Conservation (phyloP, 2,888 invertebrate genomes). For the Caenorhabditis uteleia region DNA sequence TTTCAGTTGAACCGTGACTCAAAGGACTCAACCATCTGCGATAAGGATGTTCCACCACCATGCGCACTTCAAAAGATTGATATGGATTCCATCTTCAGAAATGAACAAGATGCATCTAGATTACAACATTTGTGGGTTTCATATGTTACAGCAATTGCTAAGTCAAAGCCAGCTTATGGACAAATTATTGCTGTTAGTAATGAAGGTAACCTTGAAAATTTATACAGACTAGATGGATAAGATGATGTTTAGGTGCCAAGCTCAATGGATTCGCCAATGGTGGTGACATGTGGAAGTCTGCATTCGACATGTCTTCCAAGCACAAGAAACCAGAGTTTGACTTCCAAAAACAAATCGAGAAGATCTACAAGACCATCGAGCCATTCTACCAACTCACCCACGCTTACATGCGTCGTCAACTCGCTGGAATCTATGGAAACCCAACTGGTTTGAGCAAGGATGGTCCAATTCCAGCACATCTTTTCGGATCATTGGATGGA, state of each 20-base stretch:
- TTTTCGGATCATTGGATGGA: conserved; percentile 66
- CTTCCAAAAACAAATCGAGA: conserved; percentile 56
- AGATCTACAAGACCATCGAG: conserved; percentile 57
- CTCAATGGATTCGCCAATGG: conserved; percentile 66
- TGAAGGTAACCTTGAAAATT: conserved; percentile 43
- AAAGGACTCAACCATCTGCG: conserved; percentile 59
- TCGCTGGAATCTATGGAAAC: conserved; percentile 62
- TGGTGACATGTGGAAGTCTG: conserved; percentile 68
- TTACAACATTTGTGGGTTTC: conserved; percentile 51
- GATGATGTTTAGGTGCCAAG: conserved; percentile 53
- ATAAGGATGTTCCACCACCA: conserved; percentile 59
- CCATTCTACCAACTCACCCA: conserved; percentile 69
- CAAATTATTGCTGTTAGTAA: conserved; percentile 61
- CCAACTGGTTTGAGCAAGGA: conserved; percentile 59
- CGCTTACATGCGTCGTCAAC: conserved; percentile 67
- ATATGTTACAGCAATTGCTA: conserved; percentile 42
- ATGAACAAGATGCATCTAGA: conserved; percentile 50
- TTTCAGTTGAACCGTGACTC: conserved; percentile 57
- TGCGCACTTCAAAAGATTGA: conserved; percentile 60
- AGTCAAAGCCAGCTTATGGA: conserved; percentile 52
- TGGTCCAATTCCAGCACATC: conserved; percentile 69
- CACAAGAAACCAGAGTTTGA: conserved; percentile 46
- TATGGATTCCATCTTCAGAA: conserved; percentile 51
- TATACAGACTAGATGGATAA: background rate
- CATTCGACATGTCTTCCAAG: conserved; percentile 64